phyloP scores from a whole-genome alignment of 2,113 vertebrate species.

The Zapus hudsonius region DNA sequence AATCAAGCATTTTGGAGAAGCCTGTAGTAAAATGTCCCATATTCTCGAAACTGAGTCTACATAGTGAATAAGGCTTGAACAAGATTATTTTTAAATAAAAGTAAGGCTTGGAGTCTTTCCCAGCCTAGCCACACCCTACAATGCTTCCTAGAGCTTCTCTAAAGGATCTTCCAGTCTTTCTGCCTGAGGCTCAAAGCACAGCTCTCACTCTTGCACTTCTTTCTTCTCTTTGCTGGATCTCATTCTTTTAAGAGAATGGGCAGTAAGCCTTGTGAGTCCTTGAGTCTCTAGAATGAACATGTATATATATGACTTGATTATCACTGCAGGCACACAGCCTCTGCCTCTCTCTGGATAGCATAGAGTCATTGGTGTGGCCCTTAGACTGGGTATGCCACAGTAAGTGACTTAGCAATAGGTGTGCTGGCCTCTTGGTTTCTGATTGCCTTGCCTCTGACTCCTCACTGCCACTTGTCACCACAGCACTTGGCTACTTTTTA shows the following conservation, averaged over 20 bases:
- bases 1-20: neutral
- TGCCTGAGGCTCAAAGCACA: neutral
- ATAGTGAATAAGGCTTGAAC: too few relatives aligned
- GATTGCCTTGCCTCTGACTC: neutral
- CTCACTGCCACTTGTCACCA: neutral
- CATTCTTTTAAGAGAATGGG: neutral
- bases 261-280: too few relatives aligned
- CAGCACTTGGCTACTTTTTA: neutral
- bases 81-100: too few relatives aligned
- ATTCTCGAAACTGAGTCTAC: neutral
- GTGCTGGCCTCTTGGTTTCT: neutral
- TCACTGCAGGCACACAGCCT: neutral
- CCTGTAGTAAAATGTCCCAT: neutral
- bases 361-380: neutral
- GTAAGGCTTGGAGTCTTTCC: neutral
- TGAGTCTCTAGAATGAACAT: too few relatives aligned
- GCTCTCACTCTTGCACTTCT: neutral
- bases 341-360: neutral
- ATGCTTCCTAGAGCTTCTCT: neutral
- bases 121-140: too few relatives aligned
- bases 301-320: too few relatives aligned
- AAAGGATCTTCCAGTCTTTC: neutral
- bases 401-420: neutral
- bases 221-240: slow-evolving; percentile 22
- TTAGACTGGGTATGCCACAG: neutral